Conservation (phyloP, 2,888 invertebrate species). For the Pyrrhia umbra region DNA sequence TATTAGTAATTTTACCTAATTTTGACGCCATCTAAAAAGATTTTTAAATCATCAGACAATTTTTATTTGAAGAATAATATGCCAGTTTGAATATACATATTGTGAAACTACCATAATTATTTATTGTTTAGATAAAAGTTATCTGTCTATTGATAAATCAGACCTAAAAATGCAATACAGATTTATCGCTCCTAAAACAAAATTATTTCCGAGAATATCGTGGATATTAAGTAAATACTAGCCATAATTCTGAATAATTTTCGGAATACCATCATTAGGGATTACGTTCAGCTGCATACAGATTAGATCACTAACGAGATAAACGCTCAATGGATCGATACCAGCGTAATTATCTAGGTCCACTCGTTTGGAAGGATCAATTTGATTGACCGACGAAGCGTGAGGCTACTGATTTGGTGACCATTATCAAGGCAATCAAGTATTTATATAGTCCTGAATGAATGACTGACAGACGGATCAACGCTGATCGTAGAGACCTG, state of each 20-base stretch:
- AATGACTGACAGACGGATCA: no score
- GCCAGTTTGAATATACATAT: no score
- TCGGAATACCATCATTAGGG: background rate
- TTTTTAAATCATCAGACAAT: no score
- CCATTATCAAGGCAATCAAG: background rate
- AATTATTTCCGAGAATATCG: background rate
- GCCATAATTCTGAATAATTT: background rate
- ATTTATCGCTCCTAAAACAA: background rate
- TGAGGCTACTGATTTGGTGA: slow-evolving; percentile 18
- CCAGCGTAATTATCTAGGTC: slow-evolving; percentile 29
- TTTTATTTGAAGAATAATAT: no score
- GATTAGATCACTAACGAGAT: slow-evolving; percentile 13
- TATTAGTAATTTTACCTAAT: no score
- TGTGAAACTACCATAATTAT: no score
- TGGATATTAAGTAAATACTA: background rate
- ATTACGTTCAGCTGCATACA: background rate
- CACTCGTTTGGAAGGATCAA: slow-evolving; percentile 27
- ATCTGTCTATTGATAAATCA: no score
- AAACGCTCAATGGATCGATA: slow-evolving; percentile 10
- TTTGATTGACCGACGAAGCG: slow-evolving; percentile 30
- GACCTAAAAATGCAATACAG: no score
- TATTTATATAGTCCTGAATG: no score
- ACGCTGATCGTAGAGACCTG: no score
- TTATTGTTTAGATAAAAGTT: no score
- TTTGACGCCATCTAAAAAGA: no score